Evolutionary conservation across 2,113 vertebrate species (phyloP), one percentile per base, ranked within the genome.

Genomic region (Microtus oregoni): DNA sequence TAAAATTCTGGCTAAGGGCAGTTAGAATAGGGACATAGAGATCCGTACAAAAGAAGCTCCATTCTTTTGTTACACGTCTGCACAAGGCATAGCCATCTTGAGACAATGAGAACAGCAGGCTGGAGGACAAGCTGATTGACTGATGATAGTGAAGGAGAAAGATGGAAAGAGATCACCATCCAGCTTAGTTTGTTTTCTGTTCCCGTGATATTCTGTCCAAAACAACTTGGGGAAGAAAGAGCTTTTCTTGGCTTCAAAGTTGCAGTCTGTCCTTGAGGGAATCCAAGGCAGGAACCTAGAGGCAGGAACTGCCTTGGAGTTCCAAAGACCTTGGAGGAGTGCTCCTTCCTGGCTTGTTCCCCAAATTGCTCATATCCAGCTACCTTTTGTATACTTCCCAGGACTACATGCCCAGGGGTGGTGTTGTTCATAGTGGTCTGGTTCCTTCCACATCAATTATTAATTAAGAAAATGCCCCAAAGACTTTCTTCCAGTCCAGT

Each of bases 91-190:
- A 50, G 41, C 52, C 41, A 44, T 44, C 26, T 55, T 86, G 47
- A 19, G 35, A 73, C n/a, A 58, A 14, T 44, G 73, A 68, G n/a
- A 32, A 79, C 0, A 65, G 17, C 13, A 13, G 26, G 1, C 6
- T 87, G 44, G 15, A 67, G 89, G 61, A 75, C 58, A 76, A 79
- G 26, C 11, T 38, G 44, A 92, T 3, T 82, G 82, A 19, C 65
- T 94, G 89, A 92, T 35, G 38, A 41, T 86, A 20, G 91, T 41
- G 81, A 73, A 58, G 32, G 73, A 91, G 82, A 86, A 70, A 78
- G 15, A 73, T 7, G 11, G 32, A 12, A 58, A 81, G 38, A 68
- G 55, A 63, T 61, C n/a, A 28, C 20, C 52, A 63, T 41, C n/a
- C 17, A 1, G 4, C 35, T 58, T 63, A 9, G 55, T 41, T 63